Evolutionary conservation across 2,888 invertebrate species (phyloP).

Genomic region (Troilus luridus): DNA sequence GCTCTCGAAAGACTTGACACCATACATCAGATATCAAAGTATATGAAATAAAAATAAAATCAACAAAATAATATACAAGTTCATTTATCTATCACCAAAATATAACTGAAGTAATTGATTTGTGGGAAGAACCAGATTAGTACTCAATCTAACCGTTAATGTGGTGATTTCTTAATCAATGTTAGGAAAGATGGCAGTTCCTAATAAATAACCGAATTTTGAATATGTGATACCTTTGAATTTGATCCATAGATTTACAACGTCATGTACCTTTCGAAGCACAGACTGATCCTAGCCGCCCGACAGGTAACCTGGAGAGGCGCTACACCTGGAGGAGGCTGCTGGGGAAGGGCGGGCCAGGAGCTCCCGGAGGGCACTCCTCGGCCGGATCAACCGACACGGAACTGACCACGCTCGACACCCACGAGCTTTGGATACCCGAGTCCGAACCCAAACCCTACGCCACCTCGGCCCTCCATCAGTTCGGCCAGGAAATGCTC

Average conservation of each 20-base stretch:
- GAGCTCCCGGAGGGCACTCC: slow-evolving; percentile 58
- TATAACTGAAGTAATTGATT: not conserved
- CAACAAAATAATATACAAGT: no score
- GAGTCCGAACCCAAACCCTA: slow-evolving; percentile 78
- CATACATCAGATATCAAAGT: no score
- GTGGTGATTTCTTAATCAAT: not conserved
- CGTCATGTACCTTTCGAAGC: slow-evolving; percentile 12
- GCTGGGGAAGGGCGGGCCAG: slow-evolving; percentile 68
- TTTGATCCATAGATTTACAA: slow-evolving; percentile 20
- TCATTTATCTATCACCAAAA: not conserved
- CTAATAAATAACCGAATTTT: not conserved
- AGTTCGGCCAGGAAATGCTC: slow-evolving; percentile 89
- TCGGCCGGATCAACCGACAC: slow-evolving; percentile 79
- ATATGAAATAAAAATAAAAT: no score
- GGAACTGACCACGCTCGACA: slow-evolving; percentile 86
- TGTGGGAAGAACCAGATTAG: not conserved
- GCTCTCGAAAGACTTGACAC: no score
- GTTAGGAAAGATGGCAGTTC: not conserved
- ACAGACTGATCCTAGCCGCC: slow-evolving; percentile 16
- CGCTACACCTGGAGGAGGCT: slow-evolving; percentile 84
- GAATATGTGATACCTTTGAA: not conserved
- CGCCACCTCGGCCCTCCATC: slow-evolving; percentile 87
- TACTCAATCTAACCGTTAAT: not conserved
- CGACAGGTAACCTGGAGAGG: slow-evolving; percentile 73
- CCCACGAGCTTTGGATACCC: slow-evolving; percentile 86